phyloP scores from a whole-genome alignment of 2,888 invertebrate genomes.

The Hirtodrosophila confusa region DNA sequence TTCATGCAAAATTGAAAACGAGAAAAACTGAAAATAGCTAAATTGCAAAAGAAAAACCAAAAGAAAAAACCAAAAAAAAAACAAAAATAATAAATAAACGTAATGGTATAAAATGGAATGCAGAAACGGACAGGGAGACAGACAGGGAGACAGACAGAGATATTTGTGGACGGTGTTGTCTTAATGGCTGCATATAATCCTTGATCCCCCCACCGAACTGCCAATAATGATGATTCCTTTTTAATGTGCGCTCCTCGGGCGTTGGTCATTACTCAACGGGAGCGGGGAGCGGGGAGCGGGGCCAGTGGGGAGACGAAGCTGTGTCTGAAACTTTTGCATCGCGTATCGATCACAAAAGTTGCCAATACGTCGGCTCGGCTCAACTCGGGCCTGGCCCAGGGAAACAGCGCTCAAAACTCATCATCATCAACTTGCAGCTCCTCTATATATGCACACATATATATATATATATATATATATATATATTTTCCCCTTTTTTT shows the following conservation, averaged over 20 bases:
- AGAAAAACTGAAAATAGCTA: slow-evolving; percentile 50
- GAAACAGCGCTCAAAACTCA: slow-evolving; percentile 61
- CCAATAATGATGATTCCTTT: slow-evolving; percentile 83
- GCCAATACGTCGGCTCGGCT: slow-evolving; percentile 59
- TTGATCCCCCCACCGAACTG: slow-evolving; percentile 65
- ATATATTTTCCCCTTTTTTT: neutral
- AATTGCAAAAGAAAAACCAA: slow-evolving; percentile 28
- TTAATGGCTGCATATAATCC: slow-evolving; percentile 59
- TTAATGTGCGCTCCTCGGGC: slow-evolving; percentile 78
- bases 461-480: no score
- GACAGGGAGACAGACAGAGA: slow-evolving; percentile 23
- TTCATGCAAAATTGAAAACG: slow-evolving; percentile 58
- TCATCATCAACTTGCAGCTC: slow-evolving; percentile 72
- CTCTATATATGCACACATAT: no score
- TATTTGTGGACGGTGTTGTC: slow-evolving; percentile 51
- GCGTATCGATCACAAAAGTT: slow-evolving; percentile 77
- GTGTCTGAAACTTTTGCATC: slow-evolving; percentile 62
- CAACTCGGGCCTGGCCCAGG: neutral
- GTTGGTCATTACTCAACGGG: slow-evolving; percentile 69
- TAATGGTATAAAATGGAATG: slow-evolving; percentile 49
- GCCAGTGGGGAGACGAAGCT: neutral
- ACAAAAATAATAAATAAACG: slow-evolving; percentile 46
- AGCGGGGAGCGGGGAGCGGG: neutral
- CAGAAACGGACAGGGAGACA: slow-evolving; percentile 22
- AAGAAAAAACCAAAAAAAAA: no score